phyloP scores from a whole-genome alignment of 23 tunicate species.

The Trididemnum miniatum region DNA sequence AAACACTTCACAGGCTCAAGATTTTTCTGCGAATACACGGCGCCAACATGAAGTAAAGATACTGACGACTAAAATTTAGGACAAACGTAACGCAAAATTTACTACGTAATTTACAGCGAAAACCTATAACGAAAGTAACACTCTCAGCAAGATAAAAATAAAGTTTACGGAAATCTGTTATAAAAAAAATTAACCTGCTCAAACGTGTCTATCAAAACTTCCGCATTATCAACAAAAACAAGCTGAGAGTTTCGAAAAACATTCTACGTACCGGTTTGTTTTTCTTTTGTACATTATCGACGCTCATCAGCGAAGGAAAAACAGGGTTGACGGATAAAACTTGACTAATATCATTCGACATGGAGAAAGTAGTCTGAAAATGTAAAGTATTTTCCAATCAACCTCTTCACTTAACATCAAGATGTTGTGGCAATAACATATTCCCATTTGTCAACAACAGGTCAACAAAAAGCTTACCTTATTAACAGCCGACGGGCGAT shows the following conservation, averaged over 20 bases:
- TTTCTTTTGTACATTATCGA: constrained; percentile 9
- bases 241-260: no score
- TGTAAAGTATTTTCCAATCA: background rate
- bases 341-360: constrained; percentile 24
- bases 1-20: background rate
- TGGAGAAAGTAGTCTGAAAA: background rate
- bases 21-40: background rate
- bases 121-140: no score
- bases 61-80: no score
- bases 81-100: no score
- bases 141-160: background rate
- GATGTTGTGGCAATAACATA: background rate
- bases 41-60: no score
- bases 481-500: background rate
- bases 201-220: no score
- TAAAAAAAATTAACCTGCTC: no score
- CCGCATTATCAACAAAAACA: no score
- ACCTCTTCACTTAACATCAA: background rate
- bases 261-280: constrained; percentile 21
- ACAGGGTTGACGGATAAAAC: constrained; percentile 9
- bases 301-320: constrained; percentile 16
- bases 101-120: no score
- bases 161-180: no score
- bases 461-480: background rate
- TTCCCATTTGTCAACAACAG: background rate